Base-by-base conservation (phyloP, 2,888 invertebrate genomes). In the Scaptomyza caliginosa region DNA sequence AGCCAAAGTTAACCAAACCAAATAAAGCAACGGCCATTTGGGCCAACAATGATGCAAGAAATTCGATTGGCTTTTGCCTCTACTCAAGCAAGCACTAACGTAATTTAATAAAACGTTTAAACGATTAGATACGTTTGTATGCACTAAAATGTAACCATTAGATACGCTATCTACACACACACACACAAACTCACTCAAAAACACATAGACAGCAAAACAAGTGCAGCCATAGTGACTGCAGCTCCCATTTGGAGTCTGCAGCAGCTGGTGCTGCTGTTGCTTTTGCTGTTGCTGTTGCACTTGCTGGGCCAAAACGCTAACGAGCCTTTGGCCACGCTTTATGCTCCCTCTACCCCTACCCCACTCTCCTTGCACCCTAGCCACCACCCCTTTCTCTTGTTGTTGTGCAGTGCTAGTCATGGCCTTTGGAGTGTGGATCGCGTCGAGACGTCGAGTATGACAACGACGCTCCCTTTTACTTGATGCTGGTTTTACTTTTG, bases 41-140 rank as follows among this genome's bases (percentile, higher is more conserved):
- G 74, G 57, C 51, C 74, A 69, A 73, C 73, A 85, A 79, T 85
- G 85, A 85, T 86, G 85, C 86, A 86, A 82, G 83, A 88, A 78
- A 77, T 80, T 79, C 76, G 76, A 76, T 78, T 55, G 68, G 54
- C 62, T 58, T 34, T 34, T 40, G 43, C 40, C 57, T 23, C 28
- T 19, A 42, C 49, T 81, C 77, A 16, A 16, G 34, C 34, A 34
- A 34, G 52, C 57, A 59, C 80, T 77, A 86, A 79, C 81, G 89
- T 89, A 89, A 89, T 89, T 89, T 89, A 89, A 89, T 89, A 89
- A 88, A 89, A 89, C 86, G 89, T 88, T 89, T 86, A 82, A 77
- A 57, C 88, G 89, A 89, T 89, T 89, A 89, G 89, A 89, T 89
- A 88, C 80, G 86, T 86, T 83, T 77, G 84, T 86, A 71, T 86